Percentiles rank a stretch among this genome's conserved stretches.
Evolutionary conservation across 2,888 invertebrate genomes (phyloP).

Genomic region (Platerodrilus igneus): DNA sequence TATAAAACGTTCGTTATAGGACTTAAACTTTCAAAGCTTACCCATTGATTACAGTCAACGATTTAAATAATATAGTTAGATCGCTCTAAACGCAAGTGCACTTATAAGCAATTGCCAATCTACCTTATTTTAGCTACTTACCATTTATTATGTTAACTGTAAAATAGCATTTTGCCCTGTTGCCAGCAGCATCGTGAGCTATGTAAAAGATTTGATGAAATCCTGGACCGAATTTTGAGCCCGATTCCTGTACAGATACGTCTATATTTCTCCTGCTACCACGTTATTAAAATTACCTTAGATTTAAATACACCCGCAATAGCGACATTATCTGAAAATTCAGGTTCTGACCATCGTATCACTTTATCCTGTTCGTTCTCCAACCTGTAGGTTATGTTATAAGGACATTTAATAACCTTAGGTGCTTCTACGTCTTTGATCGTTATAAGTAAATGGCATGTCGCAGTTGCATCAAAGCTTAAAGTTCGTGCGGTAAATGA

Average conservation of each 20-base stretch:
- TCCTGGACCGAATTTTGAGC: slow-evolving; percentile 56
- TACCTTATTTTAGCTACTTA: slow-evolving; percentile 41
- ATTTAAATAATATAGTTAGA: too few species aligned
- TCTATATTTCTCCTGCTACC: not conserved
- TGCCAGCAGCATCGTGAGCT: slow-evolving; percentile 60
- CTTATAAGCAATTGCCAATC: too few species aligned
- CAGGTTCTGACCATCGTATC: slow-evolving; percentile 63
- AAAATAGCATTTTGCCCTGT: slow-evolving; percentile 60
- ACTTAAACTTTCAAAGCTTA: too few species aligned
- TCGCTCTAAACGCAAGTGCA: too few species aligned
- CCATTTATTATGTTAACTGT: slow-evolving; percentile 58
- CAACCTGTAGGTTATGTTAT: slow-evolving; percentile 56
- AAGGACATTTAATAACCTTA: slow-evolving; percentile 56
- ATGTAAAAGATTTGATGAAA: slow-evolving; percentile 60
- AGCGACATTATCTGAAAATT: slow-evolving; percentile 56
- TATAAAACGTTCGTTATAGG: too few species aligned
- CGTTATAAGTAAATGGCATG: slow-evolving; percentile 58
- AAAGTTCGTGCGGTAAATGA: slow-evolving; percentile 58
- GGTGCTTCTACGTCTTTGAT: slow-evolving; percentile 57
- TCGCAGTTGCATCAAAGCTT: slow-evolving; percentile 51
- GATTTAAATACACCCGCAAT: slow-evolving; percentile 57
- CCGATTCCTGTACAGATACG: slow-evolving; percentile 52
- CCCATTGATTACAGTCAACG: too few species aligned
- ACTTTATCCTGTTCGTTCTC: slow-evolving; percentile 53
- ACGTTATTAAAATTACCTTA: slow-evolving; percentile 46